These are phyloP conservation scores for Ianthella basta DNA, from an alignment of 37 sponge, comb jelly and placozoan species.

Conservation along the genomic window DNA sequence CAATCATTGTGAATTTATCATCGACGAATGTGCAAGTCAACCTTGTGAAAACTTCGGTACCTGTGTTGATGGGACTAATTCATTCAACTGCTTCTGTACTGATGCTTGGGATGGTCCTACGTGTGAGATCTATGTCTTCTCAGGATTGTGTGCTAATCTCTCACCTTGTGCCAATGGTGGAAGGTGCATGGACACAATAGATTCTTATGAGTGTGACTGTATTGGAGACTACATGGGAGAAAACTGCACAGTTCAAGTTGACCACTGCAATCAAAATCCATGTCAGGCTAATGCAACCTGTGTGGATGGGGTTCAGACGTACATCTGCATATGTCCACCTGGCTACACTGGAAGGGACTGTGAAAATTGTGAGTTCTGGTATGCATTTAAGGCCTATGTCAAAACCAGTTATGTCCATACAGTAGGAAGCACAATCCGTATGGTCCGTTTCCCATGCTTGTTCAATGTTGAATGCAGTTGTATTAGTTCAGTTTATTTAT, in stretches of 20 bases:
- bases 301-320: constrained; percentile 17
- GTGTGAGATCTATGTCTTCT: neutral
- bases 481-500: too few species aligned
- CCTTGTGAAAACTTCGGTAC: constrained; percentile 23
- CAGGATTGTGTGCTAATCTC: constrained; percentile 22
- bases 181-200: constrained; percentile 30
- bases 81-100: constrained; percentile 6
- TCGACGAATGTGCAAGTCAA: neutral
- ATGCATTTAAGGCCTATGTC: too few species aligned
- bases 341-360: constrained; percentile 48
- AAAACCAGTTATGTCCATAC: too few species aligned
- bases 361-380: constrained; percentile 16
- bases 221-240: constrained; percentile 37
- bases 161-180: constrained; percentile 48
- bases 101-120: neutral
- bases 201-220: constrained; percentile 40
- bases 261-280: constrained; percentile 10
- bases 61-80: constrained; percentile 13
- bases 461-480: too few species aligned
- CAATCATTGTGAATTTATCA: neutral
- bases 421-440: too few species aligned
- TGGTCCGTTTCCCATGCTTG: too few species aligned
- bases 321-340: constrained; percentile 43
- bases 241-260: constrained; percentile 25
- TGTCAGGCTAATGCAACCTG: constrained; percentile 70